Conservation (phyloP, 2,797 vertebrate genomes). For the Nannoperca australis region DNA sequence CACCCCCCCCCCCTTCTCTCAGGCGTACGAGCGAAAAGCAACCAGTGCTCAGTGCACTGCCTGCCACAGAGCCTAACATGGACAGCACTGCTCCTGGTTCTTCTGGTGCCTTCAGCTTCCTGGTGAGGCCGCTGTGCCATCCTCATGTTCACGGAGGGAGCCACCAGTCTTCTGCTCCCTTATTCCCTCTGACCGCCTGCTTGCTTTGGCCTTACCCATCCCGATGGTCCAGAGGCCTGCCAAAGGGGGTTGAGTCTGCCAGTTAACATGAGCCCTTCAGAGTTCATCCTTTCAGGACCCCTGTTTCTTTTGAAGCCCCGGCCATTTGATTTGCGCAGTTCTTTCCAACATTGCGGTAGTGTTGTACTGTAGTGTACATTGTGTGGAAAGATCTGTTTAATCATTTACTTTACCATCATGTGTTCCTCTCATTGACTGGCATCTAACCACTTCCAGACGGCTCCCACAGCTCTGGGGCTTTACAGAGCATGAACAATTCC, state of each 20-base stretch:
- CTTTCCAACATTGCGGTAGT: constrained; percentile 74
- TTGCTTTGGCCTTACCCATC: constrained; percentile 78
- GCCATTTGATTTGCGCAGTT: constrained; percentile 61
- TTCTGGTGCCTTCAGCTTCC: constrained; percentile 90
- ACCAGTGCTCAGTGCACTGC: constrained; percentile 86
- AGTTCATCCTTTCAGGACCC: constrained; percentile 54
- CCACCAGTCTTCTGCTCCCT: constrained; percentile 63
- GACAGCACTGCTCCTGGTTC: constrained; percentile 87
- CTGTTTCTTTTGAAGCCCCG: constrained; percentile 44
- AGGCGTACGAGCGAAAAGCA: constrained; percentile 95
- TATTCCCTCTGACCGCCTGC: constrained; percentile 75
- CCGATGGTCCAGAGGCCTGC: constrained; percentile 64
- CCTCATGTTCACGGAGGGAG: constrained; percentile 61
- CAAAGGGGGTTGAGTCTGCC: constrained; percentile 71
- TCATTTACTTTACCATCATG: constrained; percentile 66
- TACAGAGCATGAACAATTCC: constrained; percentile 71
- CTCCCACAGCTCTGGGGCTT: constrained; percentile 63
- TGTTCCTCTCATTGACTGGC: constrained; percentile 66
- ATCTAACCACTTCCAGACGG: constrained; percentile 66
- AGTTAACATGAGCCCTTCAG: constrained; percentile 59
- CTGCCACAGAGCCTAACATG: constrained; percentile 83
- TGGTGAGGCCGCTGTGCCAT: constrained; percentile 87
- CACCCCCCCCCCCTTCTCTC: constrained; percentile 30
- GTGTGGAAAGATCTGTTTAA: constrained; percentile 76
- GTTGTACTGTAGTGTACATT: constrained; percentile 82